Conservation (phyloP, 1,140 invertebrate species). For the Antheraea mylitta region DNA sequence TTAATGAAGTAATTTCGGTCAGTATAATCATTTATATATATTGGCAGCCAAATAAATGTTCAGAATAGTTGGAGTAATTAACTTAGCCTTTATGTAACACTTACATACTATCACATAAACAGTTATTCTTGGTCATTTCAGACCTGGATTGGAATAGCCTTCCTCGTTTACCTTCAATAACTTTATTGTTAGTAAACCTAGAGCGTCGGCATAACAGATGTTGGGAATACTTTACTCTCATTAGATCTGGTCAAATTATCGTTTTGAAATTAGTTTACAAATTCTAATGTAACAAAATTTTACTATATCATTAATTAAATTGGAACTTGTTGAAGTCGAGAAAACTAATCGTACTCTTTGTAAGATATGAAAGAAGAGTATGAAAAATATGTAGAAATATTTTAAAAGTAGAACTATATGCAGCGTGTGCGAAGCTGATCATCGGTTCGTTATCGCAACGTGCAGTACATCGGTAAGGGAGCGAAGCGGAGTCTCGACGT, state of each 20-base stretch:
- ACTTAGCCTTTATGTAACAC: background rate
- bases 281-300: no score
- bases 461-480: constrained; percentile 45
- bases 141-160: background rate
- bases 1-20: no score
- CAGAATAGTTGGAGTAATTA: background rate
- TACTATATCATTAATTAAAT: no score
- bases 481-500: constrained; percentile 39
- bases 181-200: background rate
- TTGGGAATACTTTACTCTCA: no score
- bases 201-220: background rate
- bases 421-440: constrained; percentile 41
- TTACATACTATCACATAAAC: constrained; percentile 5
- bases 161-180: background rate
- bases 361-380: no score
- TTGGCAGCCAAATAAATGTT: no score
- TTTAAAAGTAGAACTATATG: constrained; percentile 12
- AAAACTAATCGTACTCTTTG: no score
- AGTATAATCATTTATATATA: no score
- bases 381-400: no score
- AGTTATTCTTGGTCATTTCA: background rate
- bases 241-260: no score
- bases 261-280: no score
- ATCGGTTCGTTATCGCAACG: constrained; percentile 48
- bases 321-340: no score